These are phyloP conservation scores for Apotomis capreana DNA, from an alignment of 2,888 invertebrate species.

Conservation along the genomic window DNA sequence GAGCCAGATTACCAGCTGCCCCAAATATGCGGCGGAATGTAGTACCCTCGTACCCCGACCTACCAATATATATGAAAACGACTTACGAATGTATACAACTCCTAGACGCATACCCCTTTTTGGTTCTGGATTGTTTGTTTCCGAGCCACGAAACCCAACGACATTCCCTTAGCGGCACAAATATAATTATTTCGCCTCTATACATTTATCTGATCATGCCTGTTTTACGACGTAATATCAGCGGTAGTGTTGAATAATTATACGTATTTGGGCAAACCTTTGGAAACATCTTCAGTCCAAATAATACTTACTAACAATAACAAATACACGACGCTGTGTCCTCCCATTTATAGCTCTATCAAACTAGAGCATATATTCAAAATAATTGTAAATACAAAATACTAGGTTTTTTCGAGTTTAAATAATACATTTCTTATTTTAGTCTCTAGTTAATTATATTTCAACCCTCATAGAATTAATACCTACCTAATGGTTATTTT, in stretches of 20 bases:
- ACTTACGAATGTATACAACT: conserved; percentile 7
- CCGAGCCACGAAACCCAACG: conserved; percentile 17
- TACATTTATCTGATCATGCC: conserved; percentile 35
- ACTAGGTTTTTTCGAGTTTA: too few relatives aligned
- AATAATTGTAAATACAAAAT: too few relatives aligned
- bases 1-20: conserved; percentile 68
- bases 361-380: too few relatives aligned
- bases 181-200: conserved; percentile 37
- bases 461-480: too few relatives aligned
- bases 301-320: too few relatives aligned
- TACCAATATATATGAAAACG: conserved; percentile 26
- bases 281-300: background rate
- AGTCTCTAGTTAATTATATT: too few relatives aligned
- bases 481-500: too few relatives aligned
- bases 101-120: conserved; percentile 7
- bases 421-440: too few relatives aligned
- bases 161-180: conserved; percentile 34
- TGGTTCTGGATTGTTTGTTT: conserved; percentile 3
- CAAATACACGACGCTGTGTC: too few relatives aligned
- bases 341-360: too few relatives aligned
- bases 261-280: background rate
- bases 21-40: conserved; percentile 55
- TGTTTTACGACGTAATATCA: conserved; percentile 2
- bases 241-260: conserved; percentile 7
- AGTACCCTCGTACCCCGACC: conserved; percentile 48